Base-by-base conservation (phyloP, 2,888 invertebrate genomes). In the Chloroclysta siterata region DNA sequence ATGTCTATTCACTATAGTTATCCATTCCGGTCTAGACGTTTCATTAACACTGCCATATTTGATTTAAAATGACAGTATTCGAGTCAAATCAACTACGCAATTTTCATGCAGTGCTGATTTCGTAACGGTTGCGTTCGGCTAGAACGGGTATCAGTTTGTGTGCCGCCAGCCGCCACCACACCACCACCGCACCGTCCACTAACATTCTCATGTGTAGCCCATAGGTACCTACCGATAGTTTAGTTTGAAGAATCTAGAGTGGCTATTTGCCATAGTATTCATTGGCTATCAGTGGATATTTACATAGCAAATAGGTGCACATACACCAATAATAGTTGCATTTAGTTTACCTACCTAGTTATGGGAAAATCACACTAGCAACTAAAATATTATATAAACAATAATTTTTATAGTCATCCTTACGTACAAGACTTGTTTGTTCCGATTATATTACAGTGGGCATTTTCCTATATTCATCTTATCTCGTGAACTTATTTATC, bases 101-200 rank as follows among this genome's bases (percentile, higher is more conserved):
- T 89, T 89, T 91, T 90, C 88, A 91, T 90, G 90, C 88, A 87
- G 89, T 88, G 83, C 79, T 87, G 90, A 89, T 91, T 91, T 91
- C 89, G 89, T 91, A 92, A 92, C 91, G 90, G 91, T 88, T 90
- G 90, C 90, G 88, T 80, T 89, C 88, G 86, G 85, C 87, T 90
- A 89, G 90, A 92, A 92, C 92, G 88, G 84, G 89, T 90, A 89
- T 90, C 85, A 86, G 86, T 87, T 85, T 84, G 82, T 85, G 78
- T 84, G 81, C 83, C 80, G 80, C 79, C n/a, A n/a, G n/a, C n/a
- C n/a, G n/a, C n/a, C n/a, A n/a, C n/a, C n/a, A n/a, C n/a, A n/a
- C n/a, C n/a, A n/a, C n/a, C 44, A 42, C 57, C 53, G 50, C 55
- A 62, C 22, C 78, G 82, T 81, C 83, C 76, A 81, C 84, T 80